Conservation (phyloP, 2,113 vertebrate genomes). For the Brachyistius frenatus region DNA sequence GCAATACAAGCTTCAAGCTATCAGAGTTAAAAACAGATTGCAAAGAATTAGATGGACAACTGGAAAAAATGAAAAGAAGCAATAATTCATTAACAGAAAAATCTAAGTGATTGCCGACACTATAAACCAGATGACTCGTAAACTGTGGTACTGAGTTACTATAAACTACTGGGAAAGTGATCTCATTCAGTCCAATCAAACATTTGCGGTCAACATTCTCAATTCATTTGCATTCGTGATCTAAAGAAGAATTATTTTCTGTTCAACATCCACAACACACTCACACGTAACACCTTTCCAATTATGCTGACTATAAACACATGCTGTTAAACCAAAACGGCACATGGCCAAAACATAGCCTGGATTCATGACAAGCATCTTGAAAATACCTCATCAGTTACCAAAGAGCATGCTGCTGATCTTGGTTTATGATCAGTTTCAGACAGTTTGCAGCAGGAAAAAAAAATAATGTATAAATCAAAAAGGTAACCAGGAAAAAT, state of each 20-base stretch:
- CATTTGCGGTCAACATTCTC: not conserved
- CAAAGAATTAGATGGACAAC: constrained; percentile 1
- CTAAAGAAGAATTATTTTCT: constrained; percentile 1
- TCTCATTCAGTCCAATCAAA: constrained; percentile 17
- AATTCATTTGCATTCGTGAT: constrained; percentile 17
- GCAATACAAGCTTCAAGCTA: constrained; percentile 13
- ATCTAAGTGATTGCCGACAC: not conserved
- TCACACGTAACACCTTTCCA: constrained; percentile 12
- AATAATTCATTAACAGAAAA: constrained; percentile 14
- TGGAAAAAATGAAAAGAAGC: not conserved
- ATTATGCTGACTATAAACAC: constrained; percentile 29
- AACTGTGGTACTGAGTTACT: not conserved
- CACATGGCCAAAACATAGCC: not conserved
- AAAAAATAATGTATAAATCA: constrained; percentile 3
- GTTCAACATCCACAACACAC: constrained; percentile 30
- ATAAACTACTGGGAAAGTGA: constrained; percentile 1
- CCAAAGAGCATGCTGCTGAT: not conserved
- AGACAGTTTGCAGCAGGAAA: constrained; percentile 7
- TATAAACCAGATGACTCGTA: constrained; percentile 12
- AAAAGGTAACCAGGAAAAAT: constrained; percentile 22
- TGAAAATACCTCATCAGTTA: constrained; percentile 2
- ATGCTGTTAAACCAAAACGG: constrained; percentile 21
- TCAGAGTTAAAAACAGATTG: constrained; percentile 12
- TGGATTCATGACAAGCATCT: constrained; percentile 8
- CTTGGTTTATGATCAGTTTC: constrained; percentile 1